Conservation (phyloP, 2,797 vertebrate species). For the Phataginus tetradactyla region DNA sequence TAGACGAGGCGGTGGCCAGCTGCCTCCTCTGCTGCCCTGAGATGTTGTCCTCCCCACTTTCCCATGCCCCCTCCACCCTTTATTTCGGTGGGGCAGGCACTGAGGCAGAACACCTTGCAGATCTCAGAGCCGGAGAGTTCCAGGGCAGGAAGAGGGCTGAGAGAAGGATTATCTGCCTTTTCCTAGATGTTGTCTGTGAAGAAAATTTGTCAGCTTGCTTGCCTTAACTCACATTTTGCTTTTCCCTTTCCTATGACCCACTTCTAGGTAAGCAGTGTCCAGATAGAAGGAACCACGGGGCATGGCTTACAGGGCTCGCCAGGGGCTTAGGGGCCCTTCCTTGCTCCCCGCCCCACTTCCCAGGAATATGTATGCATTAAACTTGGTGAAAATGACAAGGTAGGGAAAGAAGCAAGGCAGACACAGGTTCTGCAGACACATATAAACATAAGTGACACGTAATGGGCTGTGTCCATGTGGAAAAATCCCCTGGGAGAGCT, state of each 20-base stretch:
- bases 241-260: neutral
- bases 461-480: neutral
- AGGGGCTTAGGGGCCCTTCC: neutral
- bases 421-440: accelerated
- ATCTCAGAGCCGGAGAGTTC: neutral
- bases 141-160: neutral
- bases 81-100: neutral
- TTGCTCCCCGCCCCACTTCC: too few relatives aligned
- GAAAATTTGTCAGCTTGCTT: neutral
- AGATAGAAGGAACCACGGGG: neutral
- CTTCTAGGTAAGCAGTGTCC: neutral
- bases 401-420: neutral
- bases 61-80: neutral
- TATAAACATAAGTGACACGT: neutral
- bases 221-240: neutral
- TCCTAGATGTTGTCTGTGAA: neutral
- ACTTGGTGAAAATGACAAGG: neutral
- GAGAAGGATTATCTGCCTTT: neutral
- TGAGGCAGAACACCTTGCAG: neutral
- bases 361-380: too few relatives aligned
- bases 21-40: neutral
- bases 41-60: neutral
- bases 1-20: neutral
- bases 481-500: neutral
- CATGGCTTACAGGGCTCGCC: neutral